Evolutionary conservation across 2,888 invertebrate species (phyloP), one percentile per base, ranked within the genome.

Genomic region (Melanotus villosus): DNA sequence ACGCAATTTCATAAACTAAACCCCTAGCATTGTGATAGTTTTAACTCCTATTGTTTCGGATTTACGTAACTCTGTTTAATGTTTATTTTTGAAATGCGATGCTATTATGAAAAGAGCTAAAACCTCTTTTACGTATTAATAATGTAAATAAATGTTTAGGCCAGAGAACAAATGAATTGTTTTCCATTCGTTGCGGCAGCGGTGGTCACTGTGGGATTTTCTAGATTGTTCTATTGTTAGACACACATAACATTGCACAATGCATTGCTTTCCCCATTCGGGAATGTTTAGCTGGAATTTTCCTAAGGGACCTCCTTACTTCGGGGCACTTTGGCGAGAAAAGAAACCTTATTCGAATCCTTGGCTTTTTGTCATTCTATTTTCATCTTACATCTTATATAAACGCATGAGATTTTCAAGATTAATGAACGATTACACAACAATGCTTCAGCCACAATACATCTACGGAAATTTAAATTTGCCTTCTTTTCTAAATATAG

Each of bases 211-310:
- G 36, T 36, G 58, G 68, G 64, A 64, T 58, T 67, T 58, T 32
- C 58, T 21, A 52, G 58, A 59, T 65, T 64, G 34, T 54, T 69
- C 69, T 69, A 69, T 69, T 69, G 65, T 69, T 69, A 65, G 36
- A 60, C 60, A 57, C 56, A 69, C 60, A 52, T 65, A 59, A 45
- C 60, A 34, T 34, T 54, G 56, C 65, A 59, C 57, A 59, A 65
- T 59, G 65, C 59, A 57, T 26, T 65, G 47, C 38, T 69, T 12
- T 57, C 54, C 50, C 43, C 47, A 50, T 68, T 63, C 45, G 45
- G 62, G 50, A 57, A 57, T 56, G 38, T 68, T 68, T 58, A 67
- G 56, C 26, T 62, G 26, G 45, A 43, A 45, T 62, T 65, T 57
- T 26, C 65, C 58, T 59, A 6, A n/a, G 65, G 38, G 65, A 59